Evolutionary conservation across 2,113 vertebrate species (phyloP).

Genomic region (Hoplias malabaricus): DNA sequence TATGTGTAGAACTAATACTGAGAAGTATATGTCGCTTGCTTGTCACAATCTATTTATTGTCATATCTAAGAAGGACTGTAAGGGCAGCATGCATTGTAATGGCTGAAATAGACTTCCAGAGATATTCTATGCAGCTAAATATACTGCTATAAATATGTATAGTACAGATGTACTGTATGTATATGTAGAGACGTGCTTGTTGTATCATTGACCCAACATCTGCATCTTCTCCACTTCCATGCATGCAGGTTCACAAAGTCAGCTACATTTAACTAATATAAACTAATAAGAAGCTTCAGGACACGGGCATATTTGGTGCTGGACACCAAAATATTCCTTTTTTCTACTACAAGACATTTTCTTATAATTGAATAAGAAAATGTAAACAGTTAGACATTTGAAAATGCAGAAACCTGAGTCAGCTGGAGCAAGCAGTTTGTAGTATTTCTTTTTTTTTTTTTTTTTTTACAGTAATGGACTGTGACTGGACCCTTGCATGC

Average conservation of each 20-base stretch:
- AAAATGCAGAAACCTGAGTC: slow-evolving; percentile 11
- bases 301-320: slow-evolving; percentile 62
- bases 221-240: background rate
- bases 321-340: slow-evolving; percentile 59
- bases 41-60: background rate
- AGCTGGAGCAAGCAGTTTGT: slow-evolving; percentile 27
- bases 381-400: background rate
- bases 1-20: background rate
- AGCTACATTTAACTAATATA: background rate
- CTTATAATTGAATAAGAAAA: slow-evolving; percentile 12
- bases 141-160: slow-evolving; percentile 4
- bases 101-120: slow-evolving; percentile 35
- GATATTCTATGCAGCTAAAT: slow-evolving; percentile 37
- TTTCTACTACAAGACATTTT: slow-evolving; percentile 27
- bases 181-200: background rate
- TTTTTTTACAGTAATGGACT: slow-evolving; percentile 38
- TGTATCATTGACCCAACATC: background rate
- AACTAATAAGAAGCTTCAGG: slow-evolving; percentile 23
- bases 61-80: background rate
- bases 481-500: slow-evolving; percentile 52
- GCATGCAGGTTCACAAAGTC: slow-evolving; percentile 13
- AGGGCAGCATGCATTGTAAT: slow-evolving; percentile 28
- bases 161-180: background rate
- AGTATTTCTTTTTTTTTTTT: slow-evolving; percentile 35
- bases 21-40: background rate